Evolutionary conservation across 1,140 invertebrate species (phyloP), one percentile per base, ranked within the genome.

Genomic region (Aleiodes sp.): DNA sequence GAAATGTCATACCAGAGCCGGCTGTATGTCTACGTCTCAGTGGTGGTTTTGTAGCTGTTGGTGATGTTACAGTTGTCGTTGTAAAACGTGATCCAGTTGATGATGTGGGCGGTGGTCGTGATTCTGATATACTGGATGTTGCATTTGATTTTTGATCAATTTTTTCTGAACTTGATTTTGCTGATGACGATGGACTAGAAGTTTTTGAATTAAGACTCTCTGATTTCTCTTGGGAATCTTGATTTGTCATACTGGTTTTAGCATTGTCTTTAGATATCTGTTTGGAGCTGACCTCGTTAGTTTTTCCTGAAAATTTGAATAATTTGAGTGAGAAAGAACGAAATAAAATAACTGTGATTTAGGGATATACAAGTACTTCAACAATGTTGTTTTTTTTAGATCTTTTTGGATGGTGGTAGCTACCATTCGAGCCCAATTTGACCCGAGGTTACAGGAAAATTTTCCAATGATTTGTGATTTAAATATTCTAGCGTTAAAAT

Each of bases 181-280:
- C 82, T 1, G 87, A 84, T 35, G 89, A 88, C 1, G 87, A 86
- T 0, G 88, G 88, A 64, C 89, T 84, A 63, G 82, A 84, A 8
- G 82, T 78, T 57, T 87, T 86, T 1, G 88, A 84, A 12, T 82
- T 71, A 8, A 72, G 39, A 39, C 75, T 83, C 31, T 84, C 82
- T 9, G 73, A 72, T 26, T 78, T 81, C 4, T 84, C 80, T 59
- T 81, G 78, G 0, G 71, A 73, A 6, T 82, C 79, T 52, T 80
- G 75, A 6, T 41, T 60, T 46, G 60, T 63, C 56, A 60, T 37
- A 31, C 4, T 31, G 4, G 33, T 26, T 28, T 43, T 41, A 2
- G 37, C 37, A 4, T 69, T 33, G 1, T 64, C 52, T 2, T 46
- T 31, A 24, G 10, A n/a, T n/a, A n/a, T 14, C 33, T 43, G 68